phyloP scores from a whole-genome alignment of 2,113 vertebrate species.

The crab-eating macaque (Macaca fascicularis) region T2T-MFA8v1.1 NC_088386.1:45727001-45727500 shows the following conservation, averaged over 20 bases:
- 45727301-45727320: constrained; percentile 1
- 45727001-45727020: background rate
- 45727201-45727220: background rate
- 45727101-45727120: constrained; percentile 44
- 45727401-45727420: background rate
- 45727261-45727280: background rate
- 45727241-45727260: background rate
- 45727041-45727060: constrained; percentile 37
- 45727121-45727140: constrained; percentile 52
- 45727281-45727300: background rate
- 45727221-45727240: background rate
- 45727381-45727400: constrained; percentile 45
- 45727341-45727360: constrained; percentile 11
- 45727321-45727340: constrained; percentile 39
- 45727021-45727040: constrained; percentile 53
- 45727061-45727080: constrained; percentile 26
- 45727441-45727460: constrained; percentile 31
- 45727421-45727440: background rate
- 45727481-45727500: background rate
- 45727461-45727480: background rate
- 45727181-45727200: constrained; percentile 56
- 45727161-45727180: constrained; percentile 10
- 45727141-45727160: constrained; percentile 52
- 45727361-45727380: constrained; percentile 34
- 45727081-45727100: constrained; percentile 41